Evolutionary conservation across 2,797 vertebrate species (phyloP).

Genomic region (Acrossocheilus fasciatus): DNA sequence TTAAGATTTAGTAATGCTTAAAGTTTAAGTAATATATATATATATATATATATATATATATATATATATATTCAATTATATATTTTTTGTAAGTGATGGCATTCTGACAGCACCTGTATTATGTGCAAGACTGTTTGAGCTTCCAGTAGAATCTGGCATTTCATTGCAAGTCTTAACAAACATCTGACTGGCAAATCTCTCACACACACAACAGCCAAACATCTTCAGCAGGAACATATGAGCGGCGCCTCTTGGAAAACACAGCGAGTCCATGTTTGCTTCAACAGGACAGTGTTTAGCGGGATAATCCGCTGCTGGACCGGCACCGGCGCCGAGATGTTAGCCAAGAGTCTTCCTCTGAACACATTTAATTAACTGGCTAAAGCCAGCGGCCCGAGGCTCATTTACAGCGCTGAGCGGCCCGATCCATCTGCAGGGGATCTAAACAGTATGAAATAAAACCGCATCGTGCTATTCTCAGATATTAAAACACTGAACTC

Average conservation of each 20-base stretch:
- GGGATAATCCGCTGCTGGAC: slow-evolving; percentile 6
- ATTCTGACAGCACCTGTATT: not conserved
- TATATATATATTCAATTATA: too few species aligned
- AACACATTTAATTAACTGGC: slow-evolving; percentile 55
- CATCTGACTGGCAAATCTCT: not conserved
- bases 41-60: too few species aligned
- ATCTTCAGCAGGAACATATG: not conserved
- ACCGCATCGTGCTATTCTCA: slow-evolving; percentile 6
- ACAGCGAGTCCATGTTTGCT: slow-evolving; percentile 1
- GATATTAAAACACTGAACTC: slow-evolving; percentile 57
- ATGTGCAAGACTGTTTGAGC: not conserved
- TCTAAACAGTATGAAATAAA: slow-evolving; percentile 59
- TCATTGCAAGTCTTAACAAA: not conserved
- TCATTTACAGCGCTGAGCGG: slow-evolving; percentile 33
- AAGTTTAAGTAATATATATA: too few species aligned
- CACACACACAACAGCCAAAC: not conserved
- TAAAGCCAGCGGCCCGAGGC: slow-evolving; percentile 36
- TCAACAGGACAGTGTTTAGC: slow-evolving; percentile 16
- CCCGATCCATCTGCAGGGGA: slow-evolving; percentile 49
- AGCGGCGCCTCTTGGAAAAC: not conserved
- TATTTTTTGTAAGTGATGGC: not conserved
- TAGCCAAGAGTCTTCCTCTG: slow-evolving; percentile 22
- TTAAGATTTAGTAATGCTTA: too few species aligned
- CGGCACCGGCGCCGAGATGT: not conserved
- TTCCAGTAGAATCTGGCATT: slow-evolving; percentile 3